Evolutionary conservation across 2,113 vertebrate genomes (phyloP).

Genomic region (Hippocampus zosterae): DNA sequence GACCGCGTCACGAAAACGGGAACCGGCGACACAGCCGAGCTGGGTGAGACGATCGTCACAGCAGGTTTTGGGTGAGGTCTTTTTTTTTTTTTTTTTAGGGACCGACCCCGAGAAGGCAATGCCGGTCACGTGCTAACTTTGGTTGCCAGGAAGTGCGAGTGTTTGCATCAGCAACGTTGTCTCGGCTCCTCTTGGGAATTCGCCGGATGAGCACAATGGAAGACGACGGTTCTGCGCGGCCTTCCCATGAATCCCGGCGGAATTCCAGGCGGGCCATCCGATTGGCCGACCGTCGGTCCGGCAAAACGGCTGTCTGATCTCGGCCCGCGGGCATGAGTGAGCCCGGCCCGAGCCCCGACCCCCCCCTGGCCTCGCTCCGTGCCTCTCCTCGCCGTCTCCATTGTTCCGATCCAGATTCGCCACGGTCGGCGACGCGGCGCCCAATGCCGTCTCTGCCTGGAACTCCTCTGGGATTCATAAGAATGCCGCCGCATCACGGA

Average conservation of each 20-base stretch:
- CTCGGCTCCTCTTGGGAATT: slow-evolving; percentile 73
- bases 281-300: no score
- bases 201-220: slow-evolving; percentile 39
- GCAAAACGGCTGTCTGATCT: no score
- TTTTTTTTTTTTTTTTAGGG: slow-evolving; percentile 26
- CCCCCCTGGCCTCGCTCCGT: no score
- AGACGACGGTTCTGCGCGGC: neutral
- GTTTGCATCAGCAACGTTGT: slow-evolving; percentile 85
- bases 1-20: slow-evolving; percentile 72
- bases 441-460: no score
- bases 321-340: no score
- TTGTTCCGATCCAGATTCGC: no score
- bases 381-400: no score
- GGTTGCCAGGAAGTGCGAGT: slow-evolving; percentile 90
- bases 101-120: slow-evolving; percentile 76
- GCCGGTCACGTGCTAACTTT: slow-evolving; percentile 85
- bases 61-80: slow-evolving; percentile 11
- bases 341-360: no score
- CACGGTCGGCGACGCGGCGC: no score
- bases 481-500: neutral
- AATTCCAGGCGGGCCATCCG: no score
- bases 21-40: slow-evolving; percentile 15
- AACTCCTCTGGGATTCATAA: no score
- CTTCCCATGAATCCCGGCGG: neutral
- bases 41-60: slow-evolving; percentile 16